Base-by-base conservation (phyloP, 2,113 vertebrate genomes). In the Ondatra zibethicus region DNA sequence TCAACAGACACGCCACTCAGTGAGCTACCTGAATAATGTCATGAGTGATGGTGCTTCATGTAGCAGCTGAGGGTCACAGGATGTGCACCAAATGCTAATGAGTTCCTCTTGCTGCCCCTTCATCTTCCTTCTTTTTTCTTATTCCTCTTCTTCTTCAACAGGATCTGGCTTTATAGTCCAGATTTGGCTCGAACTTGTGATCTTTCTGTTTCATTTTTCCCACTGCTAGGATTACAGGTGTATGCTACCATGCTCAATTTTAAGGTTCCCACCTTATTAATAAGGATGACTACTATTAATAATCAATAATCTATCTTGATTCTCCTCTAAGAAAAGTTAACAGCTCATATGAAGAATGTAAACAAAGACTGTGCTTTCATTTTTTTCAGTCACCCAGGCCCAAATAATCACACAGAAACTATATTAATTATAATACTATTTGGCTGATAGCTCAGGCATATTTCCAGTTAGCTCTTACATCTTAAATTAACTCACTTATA, bases 301-400 rank as follows among this genome's bases (percentile, higher is more conserved):
- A 85, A 87, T 50, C 61, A 4, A 73, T 73, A 36, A 66, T 63
- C 11, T 61, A 19, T 10, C 23, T 52, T 89, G n/a, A 65, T 3
- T 52, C 5, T 5, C 27, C 8, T 76, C 33, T 36, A 81, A 72
- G 63, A 89, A 77, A 86, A 81, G 63, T 19, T 25, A 86, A 33
- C 50, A 29, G 1, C 1, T 9, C 0, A 1, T 4, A 10, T 13
- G 5, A 47, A 77, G 17, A 58, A 58, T 58, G 55, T 58, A 19
- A 58, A 58, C 5, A 58, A 17, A 58, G 55, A 58, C 17, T 1
- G 5, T 1, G 6, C 55, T 58, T 58, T 58, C 5, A 19, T 58
- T 55, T 55, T 55, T 19, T 5, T 5, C 16, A 55, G 4, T 55
- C 55, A 55, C 55, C 55, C 55, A 55, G 55, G 19, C 55, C 17